A percentile compares a stretch with the other conserved stretches of the same genome.
Evolutionary conservation across 2,888 invertebrate species (phyloP).

Genomic region (Argyra leucocephala): DNA sequence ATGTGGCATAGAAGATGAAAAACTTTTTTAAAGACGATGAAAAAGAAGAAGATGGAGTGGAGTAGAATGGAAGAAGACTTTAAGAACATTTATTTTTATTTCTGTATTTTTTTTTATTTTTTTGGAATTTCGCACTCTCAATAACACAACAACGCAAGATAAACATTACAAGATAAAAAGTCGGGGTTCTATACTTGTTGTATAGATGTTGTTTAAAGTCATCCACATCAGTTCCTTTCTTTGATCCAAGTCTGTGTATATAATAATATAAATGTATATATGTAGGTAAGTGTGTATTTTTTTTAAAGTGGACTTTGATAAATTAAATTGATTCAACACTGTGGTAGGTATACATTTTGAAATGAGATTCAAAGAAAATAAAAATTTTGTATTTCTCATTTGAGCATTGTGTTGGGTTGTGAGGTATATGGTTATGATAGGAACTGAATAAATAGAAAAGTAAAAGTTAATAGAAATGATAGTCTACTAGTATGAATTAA

Average conservation of each 20-base stretch:
- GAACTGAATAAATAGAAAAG: too few species aligned
- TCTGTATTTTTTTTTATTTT: not conserved
- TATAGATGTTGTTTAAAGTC: too few species aligned
- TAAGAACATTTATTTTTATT: not conserved
- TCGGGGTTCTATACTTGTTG: not conserved
- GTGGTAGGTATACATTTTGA: not conserved
- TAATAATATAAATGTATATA: too few species aligned
- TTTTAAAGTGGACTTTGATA: not conserved
- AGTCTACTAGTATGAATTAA: too few species aligned
- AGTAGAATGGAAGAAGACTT: not conserved
- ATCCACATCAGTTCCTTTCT: too few species aligned
- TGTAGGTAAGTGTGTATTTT: not conserved
- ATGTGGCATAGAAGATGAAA: not conserved
- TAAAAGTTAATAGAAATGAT: too few species aligned
- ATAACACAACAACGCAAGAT: not conserved
- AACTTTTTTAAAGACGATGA: not conserved
- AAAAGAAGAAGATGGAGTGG: not conserved
- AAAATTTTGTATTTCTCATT: too few species aligned
- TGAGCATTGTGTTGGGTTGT: too few species aligned
- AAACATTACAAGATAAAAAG: not conserved
- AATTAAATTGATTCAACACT: not conserved
- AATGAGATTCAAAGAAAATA: not conserved
- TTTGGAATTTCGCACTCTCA: not conserved
- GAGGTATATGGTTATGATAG: too few species aligned
- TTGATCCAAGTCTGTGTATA: too few species aligned